Percentiles rank a stretch among this genome's conserved stretches.
These are phyloP conservation scores for Papilio dardanus DNA, from an alignment of 1,140 invertebrate genomes.

Conservation along the genomic window DNA sequence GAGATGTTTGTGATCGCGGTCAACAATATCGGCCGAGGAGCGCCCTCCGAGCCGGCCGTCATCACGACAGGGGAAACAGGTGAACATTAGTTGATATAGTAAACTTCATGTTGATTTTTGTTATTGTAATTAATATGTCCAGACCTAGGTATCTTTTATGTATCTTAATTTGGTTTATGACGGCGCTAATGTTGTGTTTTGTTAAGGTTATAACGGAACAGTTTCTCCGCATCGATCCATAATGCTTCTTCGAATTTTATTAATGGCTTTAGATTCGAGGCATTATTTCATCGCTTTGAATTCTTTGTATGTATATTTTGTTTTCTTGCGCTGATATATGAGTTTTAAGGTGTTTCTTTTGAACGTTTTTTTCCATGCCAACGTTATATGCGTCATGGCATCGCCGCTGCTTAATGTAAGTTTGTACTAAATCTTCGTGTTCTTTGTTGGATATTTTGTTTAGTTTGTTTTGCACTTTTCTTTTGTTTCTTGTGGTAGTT, in stretches of 20 bases:
- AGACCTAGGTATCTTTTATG: neutral
- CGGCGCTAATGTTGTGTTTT: neutral
- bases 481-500: conserved; percentile 58
- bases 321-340: conserved; percentile 67
- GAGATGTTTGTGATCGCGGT: conserved; percentile 98
- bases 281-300: conserved; percentile 67
- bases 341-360: conserved; percentile 78
- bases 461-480: conserved; percentile 73
- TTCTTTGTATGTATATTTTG: conserved; percentile 60
- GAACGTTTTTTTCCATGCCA: conserved; percentile 79
- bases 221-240: conserved; percentile 49
- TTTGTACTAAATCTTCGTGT: conserved; percentile 57
- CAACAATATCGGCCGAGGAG: conserved; percentile 95
- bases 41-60: conserved; percentile 91
- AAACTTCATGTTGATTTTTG: neutral
- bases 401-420: conserved; percentile 82
- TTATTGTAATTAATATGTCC: neutral
- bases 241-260: conserved; percentile 65
- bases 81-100: neutral
- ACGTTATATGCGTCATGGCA: conserved; percentile 67
- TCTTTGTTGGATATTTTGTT: conserved; percentile 42
- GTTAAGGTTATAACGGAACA: neutral
- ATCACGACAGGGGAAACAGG: conserved; percentile 98
- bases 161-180: neutral
- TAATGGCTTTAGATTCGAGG: conserved; percentile 59